phyloP scores from a whole-genome alignment of 2,888 invertebrate species.

The Idaea biselata region DNA sequence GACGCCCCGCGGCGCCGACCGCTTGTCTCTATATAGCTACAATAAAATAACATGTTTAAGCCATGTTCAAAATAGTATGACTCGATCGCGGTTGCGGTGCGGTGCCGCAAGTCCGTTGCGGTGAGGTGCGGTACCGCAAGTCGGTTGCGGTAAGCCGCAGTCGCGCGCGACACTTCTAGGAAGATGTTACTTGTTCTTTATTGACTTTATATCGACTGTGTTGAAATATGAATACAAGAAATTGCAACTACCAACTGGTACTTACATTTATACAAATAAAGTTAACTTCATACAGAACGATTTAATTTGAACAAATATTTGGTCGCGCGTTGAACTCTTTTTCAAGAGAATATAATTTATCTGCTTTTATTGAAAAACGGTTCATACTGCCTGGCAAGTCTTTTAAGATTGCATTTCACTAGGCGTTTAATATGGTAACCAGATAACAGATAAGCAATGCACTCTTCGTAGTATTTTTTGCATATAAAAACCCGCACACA shows the following conservation, averaged over 20 bases:
- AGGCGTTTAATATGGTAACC: no score
- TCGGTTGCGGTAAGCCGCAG: not conserved
- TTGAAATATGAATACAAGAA: not conserved
- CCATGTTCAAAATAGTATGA: not conserved
- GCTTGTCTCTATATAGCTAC: not conserved
- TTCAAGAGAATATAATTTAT: conserved; percentile 2
- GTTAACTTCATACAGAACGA: conserved; percentile 5
- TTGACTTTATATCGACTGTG: not conserved
- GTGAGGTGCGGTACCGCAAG: not conserved
- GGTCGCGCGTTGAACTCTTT: conserved; percentile 28
- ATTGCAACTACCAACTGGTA: not conserved
- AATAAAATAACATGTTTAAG: conserved; percentile 5
- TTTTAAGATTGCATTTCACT: no score
- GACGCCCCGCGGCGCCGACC: conserved; percentile 35
- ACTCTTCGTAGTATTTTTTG: no score
- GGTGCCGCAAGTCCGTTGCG: not conserved
- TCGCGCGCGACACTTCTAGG: not conserved
- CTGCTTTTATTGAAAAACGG: not conserved
- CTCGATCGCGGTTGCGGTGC: not conserved
- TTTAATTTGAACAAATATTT: not conserved
- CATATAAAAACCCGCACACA: no score
- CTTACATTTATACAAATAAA: conserved; percentile 7
- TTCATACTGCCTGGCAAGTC: not conserved
- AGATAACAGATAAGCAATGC: no score
- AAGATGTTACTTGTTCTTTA: not conserved